These are phyloP conservation scores for Drosophila rubida DNA, from an alignment of 2,888 invertebrate species.

Conservation along the genomic window DNA sequence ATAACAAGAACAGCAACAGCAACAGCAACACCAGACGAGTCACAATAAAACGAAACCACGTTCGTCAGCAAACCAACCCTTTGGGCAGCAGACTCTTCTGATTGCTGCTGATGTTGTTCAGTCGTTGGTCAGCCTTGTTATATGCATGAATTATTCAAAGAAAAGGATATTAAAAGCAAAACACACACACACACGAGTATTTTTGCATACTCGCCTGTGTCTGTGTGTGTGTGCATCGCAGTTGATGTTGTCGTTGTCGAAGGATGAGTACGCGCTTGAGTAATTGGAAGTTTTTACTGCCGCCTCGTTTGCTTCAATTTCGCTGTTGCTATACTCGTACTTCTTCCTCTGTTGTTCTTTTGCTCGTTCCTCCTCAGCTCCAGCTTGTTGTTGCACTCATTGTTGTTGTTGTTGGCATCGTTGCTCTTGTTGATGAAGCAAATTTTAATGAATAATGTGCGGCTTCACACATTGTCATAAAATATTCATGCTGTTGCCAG, in stretches of 20 bases:
- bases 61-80: conserved; percentile 43
- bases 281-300: conserved; percentile 80
- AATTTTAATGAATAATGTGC: conserved; percentile 81
- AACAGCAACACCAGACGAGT: conserved; percentile 10
- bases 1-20: conserved; percentile 21
- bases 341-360: conserved; percentile 27
- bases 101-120: conserved; percentile 60
- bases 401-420: conserved; percentile 45
- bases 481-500: conserved; percentile 58
- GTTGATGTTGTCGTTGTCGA: conserved; percentile 41
- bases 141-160: conserved; percentile 77
- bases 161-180: conserved; percentile 77
- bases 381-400: conserved; percentile 9
- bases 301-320: conserved; percentile 75
- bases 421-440: conserved; percentile 64
- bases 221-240: conserved; percentile 31
- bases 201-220: conserved; percentile 19
- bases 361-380: conserved; percentile 16
- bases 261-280: conserved; percentile 63
- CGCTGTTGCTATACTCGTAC: conserved; percentile 34
- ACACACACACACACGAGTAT: conserved; percentile 20
- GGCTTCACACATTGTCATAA: conserved; percentile 73
- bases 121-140: conserved; percentile 61
- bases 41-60: conserved; percentile 38
- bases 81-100: conserved; percentile 26